Base-by-base conservation (phyloP, 2,113 vertebrate genomes). In the Cricetomys ansorgei region DNA sequence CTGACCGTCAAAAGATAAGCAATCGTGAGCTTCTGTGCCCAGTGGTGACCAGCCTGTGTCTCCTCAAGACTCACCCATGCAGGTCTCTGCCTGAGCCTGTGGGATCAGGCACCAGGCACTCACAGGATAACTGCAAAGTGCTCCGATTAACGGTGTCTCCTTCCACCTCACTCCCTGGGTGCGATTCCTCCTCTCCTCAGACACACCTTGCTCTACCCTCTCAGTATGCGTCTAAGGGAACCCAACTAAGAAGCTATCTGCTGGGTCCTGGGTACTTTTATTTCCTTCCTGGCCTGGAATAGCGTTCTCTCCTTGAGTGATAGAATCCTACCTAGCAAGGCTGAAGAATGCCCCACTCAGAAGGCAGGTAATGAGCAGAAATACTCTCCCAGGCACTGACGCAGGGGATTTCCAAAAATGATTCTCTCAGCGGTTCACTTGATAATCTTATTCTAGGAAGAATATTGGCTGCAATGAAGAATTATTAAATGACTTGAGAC, bases 401-500 rank as follows among this genome's bases (percentile, higher is more conserved):
- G 19, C 7, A 76, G 80, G 57, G 88, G 57, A 55, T 50, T 77
- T 23, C 25, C 83, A 25, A 96, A 96, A 73, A 3, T 45, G 64
- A 50, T 69, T 87, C 55, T 87, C 23, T 64, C n/a, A 75, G 23
- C 69, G 29, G 6, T 90, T 88, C 4, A 70, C 16, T 27, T 81
- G 48, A 80, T 62, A 69, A 40, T 53, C 7, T 73, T 57, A 90
- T 45, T 48, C 37, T 69, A 29, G 25, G 85, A 81, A 5, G 55
- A 83, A 69, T 45, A 53, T 11, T 73, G 37, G 45, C 11, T 40
- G 83, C 1, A 0, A 80, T 19, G 48, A 85, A 70, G 1, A 27
- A 12, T 27, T 95, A 93, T 69, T 55, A 92, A 96, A 53, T 67
- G 48, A 83, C 59, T 81, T 81, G 45, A 94, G 83, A 19, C 6